These are phyloP conservation scores for Caenorhabditis japonica DNA, from an alignment of 2,888 invertebrate species.

Conservation along the genomic window DNA sequence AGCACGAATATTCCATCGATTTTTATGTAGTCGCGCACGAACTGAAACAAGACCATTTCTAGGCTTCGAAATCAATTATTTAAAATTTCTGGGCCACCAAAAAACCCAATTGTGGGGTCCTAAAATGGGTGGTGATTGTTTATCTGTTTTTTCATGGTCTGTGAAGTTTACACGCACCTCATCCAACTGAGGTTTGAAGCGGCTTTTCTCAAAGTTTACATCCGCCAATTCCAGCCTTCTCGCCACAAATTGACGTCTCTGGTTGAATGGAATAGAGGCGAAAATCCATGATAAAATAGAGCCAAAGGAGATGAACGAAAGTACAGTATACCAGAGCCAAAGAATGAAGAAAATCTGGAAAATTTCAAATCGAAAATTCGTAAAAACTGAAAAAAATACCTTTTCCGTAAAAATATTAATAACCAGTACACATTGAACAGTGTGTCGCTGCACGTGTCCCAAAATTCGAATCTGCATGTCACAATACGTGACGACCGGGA, in stretches of 20 bases:
- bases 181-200: conserved; percentile 62
- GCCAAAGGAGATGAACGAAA: conserved; percentile 64
- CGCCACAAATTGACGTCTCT: conserved; percentile 71
- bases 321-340: conserved; percentile 76
- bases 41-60: conserved; percentile 56
- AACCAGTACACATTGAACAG: conserved; percentile 77
- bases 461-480: conserved; percentile 74
- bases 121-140: no score
- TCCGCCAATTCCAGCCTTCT: conserved; percentile 76
- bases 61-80: no score
- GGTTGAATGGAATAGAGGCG: conserved; percentile 69
- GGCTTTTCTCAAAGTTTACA: conserved; percentile 68
- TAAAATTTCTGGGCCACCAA: conserved; percentile 1
- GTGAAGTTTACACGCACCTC: conserved; percentile 56
- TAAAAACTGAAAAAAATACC: conserved; percentile 31
- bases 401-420: conserved; percentile 77
- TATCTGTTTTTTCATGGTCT: neutral
- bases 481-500: conserved; percentile 76
- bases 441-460: conserved; percentile 76
- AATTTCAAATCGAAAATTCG: neutral
- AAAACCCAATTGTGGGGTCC: no score
- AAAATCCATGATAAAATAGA: conserved; percentile 72
- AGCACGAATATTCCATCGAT: conserved; percentile 77
- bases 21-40: conserved; percentile 74
- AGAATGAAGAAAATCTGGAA: conserved; percentile 75